Evolutionary conservation across 1,140 invertebrate species (phyloP).

Genomic region (Pemphigus obesinymphae): DNA sequence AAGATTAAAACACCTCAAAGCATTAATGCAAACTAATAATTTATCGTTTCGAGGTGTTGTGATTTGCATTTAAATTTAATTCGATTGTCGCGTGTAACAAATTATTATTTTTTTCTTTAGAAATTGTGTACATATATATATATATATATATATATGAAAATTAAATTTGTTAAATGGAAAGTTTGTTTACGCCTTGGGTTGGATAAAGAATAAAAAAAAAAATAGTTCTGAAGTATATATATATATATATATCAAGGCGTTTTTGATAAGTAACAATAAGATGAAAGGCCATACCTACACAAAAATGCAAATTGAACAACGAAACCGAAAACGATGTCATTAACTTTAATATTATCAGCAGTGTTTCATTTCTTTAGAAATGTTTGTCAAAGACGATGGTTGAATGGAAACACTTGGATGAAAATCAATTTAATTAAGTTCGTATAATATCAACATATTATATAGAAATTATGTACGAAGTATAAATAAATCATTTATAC

Average conservation of each 20-base stretch:
- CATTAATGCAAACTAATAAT: neutral
- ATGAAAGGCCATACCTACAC: neutral
- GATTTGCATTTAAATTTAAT: neutral
- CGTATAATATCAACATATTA: neutral
- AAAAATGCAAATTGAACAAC: neutral
- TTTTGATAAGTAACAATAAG: neutral
- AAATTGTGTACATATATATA: neutral
- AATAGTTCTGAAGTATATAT: neutral
- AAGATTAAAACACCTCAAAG: neutral
- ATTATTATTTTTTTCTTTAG: neutral
- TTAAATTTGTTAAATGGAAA: neutral
- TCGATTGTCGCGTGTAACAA: neutral
- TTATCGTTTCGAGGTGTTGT: neutral
- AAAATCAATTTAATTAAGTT: constrained; percentile 1
- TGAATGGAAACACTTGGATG: neutral
- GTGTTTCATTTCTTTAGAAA: neutral
- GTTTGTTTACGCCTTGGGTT: neutral
- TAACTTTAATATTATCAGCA: neutral
- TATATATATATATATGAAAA: neutral
- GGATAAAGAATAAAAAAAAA: neutral
- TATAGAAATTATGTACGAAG: neutral
- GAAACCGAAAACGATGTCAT: neutral
- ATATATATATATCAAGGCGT: neutral
- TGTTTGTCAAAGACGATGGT: neutral
- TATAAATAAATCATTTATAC: neutral